Conservation (phyloP, 2,888 invertebrate genomes). For the Scotopteryx bipunctaria region DNA sequence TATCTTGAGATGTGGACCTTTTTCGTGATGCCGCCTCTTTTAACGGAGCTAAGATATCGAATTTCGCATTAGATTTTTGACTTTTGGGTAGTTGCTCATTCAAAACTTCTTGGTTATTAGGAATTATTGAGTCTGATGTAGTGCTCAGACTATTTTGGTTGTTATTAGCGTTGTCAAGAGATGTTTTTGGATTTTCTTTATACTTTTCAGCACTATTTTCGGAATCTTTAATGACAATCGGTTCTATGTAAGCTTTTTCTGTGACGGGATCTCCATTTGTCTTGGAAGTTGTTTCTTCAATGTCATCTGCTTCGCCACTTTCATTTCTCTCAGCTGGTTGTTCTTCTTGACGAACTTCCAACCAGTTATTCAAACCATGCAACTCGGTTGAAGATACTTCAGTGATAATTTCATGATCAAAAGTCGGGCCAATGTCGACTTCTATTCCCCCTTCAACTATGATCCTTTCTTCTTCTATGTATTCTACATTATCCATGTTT, state of each 20-base stretch:
- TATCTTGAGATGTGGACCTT: constrained; percentile 23
- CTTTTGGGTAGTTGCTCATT: constrained; percentile 29
- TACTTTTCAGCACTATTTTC: constrained; percentile 14
- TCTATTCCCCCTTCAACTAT: constrained; percentile 7
- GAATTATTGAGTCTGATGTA: constrained; percentile 60
- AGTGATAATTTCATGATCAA: constrained; percentile 14
- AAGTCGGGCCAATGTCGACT: constrained; percentile 7
- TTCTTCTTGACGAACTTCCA: constrained; percentile 7
- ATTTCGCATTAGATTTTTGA: constrained; percentile 27
- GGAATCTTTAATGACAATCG: constrained; percentile 6
- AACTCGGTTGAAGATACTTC: constrained; percentile 7
- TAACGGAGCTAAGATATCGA: constrained; percentile 5
- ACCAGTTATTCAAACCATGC: constrained; percentile 13
- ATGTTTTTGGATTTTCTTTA: constrained; percentile 3
- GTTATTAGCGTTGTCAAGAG: constrained; percentile 1
- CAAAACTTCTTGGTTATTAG: constrained; percentile 71
- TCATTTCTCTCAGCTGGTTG: constrained; percentile 2
- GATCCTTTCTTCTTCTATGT: constrained; percentile 5
- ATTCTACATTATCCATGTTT: constrained; percentile 6
- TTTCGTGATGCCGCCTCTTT: constrained; percentile 23
- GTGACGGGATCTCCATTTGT: not conserved
- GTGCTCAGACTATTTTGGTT: constrained; percentile 46
- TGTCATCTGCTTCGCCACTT: not conserved
- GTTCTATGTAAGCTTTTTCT: not conserved
- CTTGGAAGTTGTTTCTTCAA: constrained; percentile 2